Evolutionary conservation across 2,113 vertebrate genomes (phyloP).

Genomic region (Syngnathus typhle): DNA sequence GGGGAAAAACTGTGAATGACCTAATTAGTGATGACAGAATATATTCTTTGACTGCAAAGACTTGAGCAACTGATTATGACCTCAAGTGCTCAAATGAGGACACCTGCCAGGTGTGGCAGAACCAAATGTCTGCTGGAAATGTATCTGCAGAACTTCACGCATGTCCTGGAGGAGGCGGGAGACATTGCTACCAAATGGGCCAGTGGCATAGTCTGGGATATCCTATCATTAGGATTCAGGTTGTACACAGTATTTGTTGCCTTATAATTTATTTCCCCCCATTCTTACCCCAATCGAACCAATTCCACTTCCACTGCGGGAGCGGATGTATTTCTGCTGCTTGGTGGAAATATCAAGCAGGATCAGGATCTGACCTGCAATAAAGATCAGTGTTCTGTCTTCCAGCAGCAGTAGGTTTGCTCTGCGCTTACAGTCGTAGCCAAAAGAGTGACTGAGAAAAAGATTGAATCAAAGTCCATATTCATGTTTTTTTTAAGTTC

Average conservation of each 20-base stretch:
- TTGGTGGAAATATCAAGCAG: slow-evolving; percentile 74
- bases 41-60: not conserved
- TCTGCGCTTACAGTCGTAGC: slow-evolving; percentile 82
- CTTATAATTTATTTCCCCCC: not conserved
- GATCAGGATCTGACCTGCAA: slow-evolving; percentile 85
- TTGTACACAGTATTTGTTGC: not conserved
- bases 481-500: not conserved
- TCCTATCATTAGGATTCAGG: not conserved
- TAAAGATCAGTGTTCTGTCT: slow-evolving; percentile 69
- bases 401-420: slow-evolving; percentile 83
- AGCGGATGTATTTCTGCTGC: slow-evolving; percentile 78
- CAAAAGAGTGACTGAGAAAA: slow-evolving; percentile 82
- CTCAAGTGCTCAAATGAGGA: not conserved
- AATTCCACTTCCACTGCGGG: slow-evolving; percentile 79
- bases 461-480: slow-evolving; percentile 28
- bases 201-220: not conserved
- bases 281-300: slow-evolving; percentile 79
- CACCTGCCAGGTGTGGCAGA: not conserved
- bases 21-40: not conserved
- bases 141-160: no score
- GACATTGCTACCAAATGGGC: not conserved
- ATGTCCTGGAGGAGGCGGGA: not conserved
- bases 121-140: not conserved
- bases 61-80: not conserved
- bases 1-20: not conserved